Evolutionary conservation across 2,797 vertebrate species (phyloP), one percentile per base, ranked within the genome.

Genomic region (Spinus pinus): DNA sequence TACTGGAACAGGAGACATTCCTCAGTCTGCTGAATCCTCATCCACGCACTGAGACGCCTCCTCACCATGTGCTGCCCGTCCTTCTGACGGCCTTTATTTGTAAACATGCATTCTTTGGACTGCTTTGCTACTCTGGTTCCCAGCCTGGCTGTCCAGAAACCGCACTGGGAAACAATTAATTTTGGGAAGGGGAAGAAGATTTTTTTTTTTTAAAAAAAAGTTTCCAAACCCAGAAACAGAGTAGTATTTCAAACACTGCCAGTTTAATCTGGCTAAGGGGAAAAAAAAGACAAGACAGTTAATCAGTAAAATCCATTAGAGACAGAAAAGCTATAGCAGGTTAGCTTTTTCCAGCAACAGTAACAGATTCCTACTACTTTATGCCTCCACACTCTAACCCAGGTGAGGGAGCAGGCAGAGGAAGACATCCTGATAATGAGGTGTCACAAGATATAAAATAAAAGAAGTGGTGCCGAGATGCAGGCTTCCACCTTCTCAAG

Each of bases 71-170:
- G 77, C 62, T 82, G 70, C 75, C 84, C 11, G 1, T 72, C 81
- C 73, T 66, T 37, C 23, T 1, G 15, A 83, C 17, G 0, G 89
- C 13, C 66, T 81, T 41, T 69, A 81, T 49, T 89, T 92, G 90
- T 95, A 95, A 96, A 97, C 81, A 62, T 41, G 91, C 61, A n/a
- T 92, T 92, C 94, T 96, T 95, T 96, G 91, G 90, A 93, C 86
- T 86, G 54, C 60, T 93, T 83, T 82, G 67, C 84, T 93, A 80
- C 84, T 51, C 89, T 61, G 78, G 71, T 67, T 73, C 60, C 73
- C 82, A 89, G 90, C 54, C 77, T 79, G 85, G 90, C 85, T 90
- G 47, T 47, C 72, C 94, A 93, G 85, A 94, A 95, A 91, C 66
- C 58, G 4, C 41, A 83, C 53, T n/a, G 75, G 88, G 81, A 79